Evolutionary conservation across 2,113 vertebrate species (phyloP).

Genomic region (Setophaga petechia): DNA sequence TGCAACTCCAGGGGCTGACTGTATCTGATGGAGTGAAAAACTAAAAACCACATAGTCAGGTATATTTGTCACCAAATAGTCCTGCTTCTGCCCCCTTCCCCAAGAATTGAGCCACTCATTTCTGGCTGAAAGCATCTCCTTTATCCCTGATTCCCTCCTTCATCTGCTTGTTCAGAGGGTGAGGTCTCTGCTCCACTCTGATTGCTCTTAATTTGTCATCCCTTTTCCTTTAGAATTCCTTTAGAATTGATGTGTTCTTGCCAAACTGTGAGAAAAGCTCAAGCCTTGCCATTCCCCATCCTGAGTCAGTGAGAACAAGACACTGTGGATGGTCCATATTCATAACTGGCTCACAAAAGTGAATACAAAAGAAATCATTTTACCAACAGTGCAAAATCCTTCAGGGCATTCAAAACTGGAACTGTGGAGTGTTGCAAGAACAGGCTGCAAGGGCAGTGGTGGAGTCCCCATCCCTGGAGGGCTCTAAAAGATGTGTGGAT

Average conservation of each 20-base stretch:
- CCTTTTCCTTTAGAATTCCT: not conserved
- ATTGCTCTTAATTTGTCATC: not conserved
- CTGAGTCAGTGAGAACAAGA: not conserved
- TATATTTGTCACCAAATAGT: not conserved
- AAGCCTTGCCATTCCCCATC: not conserved
- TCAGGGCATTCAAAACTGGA: not conserved
- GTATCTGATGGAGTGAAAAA: not conserved
- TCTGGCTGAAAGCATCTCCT: not conserved
- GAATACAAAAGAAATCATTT: not conserved
- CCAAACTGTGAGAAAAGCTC: not conserved
- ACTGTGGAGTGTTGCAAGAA: not conserved
- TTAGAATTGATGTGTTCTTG: not conserved
- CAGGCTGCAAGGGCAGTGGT: not conserved
- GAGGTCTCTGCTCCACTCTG: not conserved
- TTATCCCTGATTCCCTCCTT: not conserved
- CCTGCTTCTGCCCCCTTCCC: not conserved
- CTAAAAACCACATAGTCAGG: not conserved
- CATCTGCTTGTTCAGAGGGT: not conserved
- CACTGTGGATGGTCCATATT: not conserved
- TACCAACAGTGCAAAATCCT: not conserved
- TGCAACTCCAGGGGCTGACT: not conserved
- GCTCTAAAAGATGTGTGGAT: not conserved
- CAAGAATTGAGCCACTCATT: rapidly evolving
- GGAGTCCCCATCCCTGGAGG: not conserved
- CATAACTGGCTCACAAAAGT: not conserved